phyloP scores from a whole-genome alignment of 2,888 invertebrate species.

The Limnephilus auricula region DNA sequence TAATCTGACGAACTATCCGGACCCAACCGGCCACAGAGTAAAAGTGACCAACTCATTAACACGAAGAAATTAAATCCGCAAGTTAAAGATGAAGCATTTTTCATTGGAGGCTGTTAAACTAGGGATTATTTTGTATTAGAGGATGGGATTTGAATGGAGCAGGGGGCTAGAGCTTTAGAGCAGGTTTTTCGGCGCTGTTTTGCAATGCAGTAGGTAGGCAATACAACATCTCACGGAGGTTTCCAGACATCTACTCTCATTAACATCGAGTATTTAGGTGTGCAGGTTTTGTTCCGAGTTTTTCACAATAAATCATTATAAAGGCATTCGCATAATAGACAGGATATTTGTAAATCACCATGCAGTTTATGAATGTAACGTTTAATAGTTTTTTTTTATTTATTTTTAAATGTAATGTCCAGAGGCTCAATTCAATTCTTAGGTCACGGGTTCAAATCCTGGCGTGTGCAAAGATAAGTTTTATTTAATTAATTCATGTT shows the following conservation, averaged over 20 bases:
- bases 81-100: neutral
- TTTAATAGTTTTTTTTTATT: no score
- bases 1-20: neutral
- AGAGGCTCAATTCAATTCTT: no score
- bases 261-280: neutral
- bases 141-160: conserved; percentile 12
- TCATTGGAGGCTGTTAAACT: conserved; percentile 9
- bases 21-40: neutral
- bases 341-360: no score
- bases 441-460: no score
- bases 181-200: conserved; percentile 34
- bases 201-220: conserved; percentile 8
- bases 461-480: no score
- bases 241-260: conserved; percentile 29
- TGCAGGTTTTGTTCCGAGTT: neutral
- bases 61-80: neutral
- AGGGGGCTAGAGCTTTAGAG: neutral
- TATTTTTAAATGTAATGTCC: no score
- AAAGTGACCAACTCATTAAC: neutral
- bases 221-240: conserved; percentile 17
- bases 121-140: neutral
- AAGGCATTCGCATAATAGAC: neutral
- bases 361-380: no score
- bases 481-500: no score
- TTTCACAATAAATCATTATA: neutral